Evolutionary conservation across 1,140 invertebrate species (phyloP), one percentile per base, ranked within the genome.

Genomic region (Dysdera silvatica): DNA sequence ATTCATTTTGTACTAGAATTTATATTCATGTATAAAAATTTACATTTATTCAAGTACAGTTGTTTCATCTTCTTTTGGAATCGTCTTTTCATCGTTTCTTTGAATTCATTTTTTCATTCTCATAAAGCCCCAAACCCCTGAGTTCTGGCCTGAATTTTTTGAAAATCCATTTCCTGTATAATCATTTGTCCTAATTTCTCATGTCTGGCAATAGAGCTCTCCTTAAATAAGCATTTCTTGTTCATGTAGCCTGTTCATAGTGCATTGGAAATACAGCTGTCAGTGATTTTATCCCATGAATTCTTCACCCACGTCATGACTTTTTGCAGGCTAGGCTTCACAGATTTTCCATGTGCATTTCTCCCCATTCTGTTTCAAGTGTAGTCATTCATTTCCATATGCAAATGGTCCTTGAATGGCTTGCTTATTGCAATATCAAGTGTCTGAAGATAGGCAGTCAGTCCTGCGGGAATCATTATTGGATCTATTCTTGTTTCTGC

Each of bases 201-300:
- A 52, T 52, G 49, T 52, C 28, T 12, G 31, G 49, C 49, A 32
- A 52, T 28, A 32, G 6, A 52, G 26, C 12, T 12, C 14, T 52
- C 49, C 8, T 28, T 23, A 29, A 52, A 52, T 52, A 28, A 52
- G 49, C 12, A 52, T 26, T 52, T 28, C 8, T 52, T 52, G 28
- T 52, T 28, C 26, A 52, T 10, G 49, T 52, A 52, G 49, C 26
- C 49, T 32, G 49, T 28, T 52, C 49, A 28, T 52, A 52, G 28
- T 20, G 20, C 26, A 8, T 52, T 52, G 8, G 12, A 20, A 52
- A 52, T 20, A 52, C 26, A 52, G 49, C 16, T 32, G 26, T 52
- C 49, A 26, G 49, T 52, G 28, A 47, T 18, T 47, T 47, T 18
- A 23, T 47, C 20, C 43, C 43, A 47, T 47, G 43, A 10, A 23